Conservation (phyloP, 2,113 vertebrate genomes). For the Leiothrix lutea region DNA sequence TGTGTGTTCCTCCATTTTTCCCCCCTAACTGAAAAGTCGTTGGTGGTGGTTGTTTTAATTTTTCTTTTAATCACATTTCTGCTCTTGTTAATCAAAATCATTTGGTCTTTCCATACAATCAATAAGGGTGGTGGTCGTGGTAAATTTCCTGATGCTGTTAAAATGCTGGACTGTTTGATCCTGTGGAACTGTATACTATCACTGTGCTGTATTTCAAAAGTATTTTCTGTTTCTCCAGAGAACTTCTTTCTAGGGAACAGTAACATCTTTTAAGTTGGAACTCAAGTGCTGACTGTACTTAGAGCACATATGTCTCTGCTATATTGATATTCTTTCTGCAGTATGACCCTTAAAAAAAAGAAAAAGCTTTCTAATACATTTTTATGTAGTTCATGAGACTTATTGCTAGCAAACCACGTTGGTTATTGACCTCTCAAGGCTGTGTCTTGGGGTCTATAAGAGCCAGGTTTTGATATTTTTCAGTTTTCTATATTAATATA, state of each 20-base stretch:
- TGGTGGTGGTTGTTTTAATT: constrained; percentile 50
- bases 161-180: neutral
- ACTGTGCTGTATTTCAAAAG: neutral
- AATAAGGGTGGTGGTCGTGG: neutral
- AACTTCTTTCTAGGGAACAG: neutral
- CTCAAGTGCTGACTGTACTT: neutral
- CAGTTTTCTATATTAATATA: neutral
- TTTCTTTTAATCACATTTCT: constrained; percentile 21
- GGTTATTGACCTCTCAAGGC: neutral
- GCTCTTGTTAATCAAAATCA: neutral
- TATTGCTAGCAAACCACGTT: neutral
- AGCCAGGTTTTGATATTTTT: neutral
- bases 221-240: neutral
- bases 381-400: neutral
- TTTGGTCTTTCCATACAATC: neutral
- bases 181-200: neutral
- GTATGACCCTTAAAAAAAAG: neutral
- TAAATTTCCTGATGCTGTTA: neutral
- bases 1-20: constrained; percentile 29
- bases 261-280: neutral
- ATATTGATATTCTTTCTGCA: neutral
- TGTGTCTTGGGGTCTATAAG: neutral
- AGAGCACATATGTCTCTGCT: neutral
- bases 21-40: neutral
- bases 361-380: neutral